Conservation (phyloP, 1,140 invertebrate genomes). For the Wiebesia pumilae region DNA sequence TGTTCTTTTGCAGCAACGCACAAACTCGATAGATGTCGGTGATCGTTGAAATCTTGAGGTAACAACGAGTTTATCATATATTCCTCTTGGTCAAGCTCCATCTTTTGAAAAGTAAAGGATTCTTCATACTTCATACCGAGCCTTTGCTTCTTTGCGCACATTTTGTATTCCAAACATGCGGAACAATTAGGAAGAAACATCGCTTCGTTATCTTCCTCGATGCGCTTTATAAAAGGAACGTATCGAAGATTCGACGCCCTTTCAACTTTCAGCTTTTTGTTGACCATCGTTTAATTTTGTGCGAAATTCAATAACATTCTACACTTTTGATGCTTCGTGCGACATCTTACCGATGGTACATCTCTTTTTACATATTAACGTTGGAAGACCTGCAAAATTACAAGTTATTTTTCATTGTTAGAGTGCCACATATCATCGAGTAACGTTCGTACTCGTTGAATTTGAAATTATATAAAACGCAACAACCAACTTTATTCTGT, state of each 20-base stretch:
- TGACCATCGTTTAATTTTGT: slow-evolving; percentile 18
- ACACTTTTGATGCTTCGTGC: background rate
- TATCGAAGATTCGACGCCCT: background rate
- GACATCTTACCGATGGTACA: background rate
- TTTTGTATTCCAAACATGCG: background rate
- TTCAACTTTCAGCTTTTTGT: slow-evolving; percentile 14
- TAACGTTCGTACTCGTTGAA: too few species aligned
- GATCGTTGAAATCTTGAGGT: background rate
- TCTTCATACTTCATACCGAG: background rate
- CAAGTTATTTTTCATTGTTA: background rate
- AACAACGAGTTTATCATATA: background rate
- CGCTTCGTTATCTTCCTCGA: background rate
- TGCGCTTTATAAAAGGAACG: background rate
- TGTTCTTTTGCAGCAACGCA: background rate
- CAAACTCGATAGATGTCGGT: background rate
- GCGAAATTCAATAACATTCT: background rate
- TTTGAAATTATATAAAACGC: too few species aligned
- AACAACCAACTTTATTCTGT: too few species aligned
- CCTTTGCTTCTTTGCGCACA: slow-evolving; percentile 6
- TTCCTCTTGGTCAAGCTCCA: background rate
- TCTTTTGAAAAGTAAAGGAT: background rate
- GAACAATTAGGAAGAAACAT: background rate
- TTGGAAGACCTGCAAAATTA: background rate
- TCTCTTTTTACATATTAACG: background rate
- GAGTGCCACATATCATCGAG: too few species aligned